Percentiles rank a stretch among this genome's conserved stretches.
These are phyloP conservation scores for Pseudomyrmex sp. DNA, from an alignment of 1,140 invertebrate genomes.

Conservation along the genomic window DNA sequence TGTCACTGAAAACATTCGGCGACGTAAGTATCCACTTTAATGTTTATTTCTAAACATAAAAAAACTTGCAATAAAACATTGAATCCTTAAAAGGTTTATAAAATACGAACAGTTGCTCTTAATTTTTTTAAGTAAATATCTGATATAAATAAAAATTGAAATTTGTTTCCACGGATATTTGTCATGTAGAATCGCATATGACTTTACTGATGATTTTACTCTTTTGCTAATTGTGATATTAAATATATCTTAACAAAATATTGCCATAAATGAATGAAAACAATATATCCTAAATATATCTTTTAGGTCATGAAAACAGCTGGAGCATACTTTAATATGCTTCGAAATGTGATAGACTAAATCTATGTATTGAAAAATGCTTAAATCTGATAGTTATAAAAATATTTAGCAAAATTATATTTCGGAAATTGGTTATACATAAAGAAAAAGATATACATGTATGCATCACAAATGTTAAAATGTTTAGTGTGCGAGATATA, in stretches of 20 bases:
- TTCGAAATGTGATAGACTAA: constrained; percentile 65
- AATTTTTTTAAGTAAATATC: too few relatives aligned
- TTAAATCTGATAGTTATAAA: too few relatives aligned
- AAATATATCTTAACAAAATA: too few relatives aligned
- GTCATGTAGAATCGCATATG: too few relatives aligned
- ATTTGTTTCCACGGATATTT: too few relatives aligned
- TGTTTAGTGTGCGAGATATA: background rate
- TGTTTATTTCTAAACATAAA: background rate
- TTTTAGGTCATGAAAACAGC: constrained; percentile 67
- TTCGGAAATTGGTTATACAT: background rate
- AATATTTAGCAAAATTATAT: background rate
- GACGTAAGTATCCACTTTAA: constrained; percentile 57
- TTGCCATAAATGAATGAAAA: too few relatives aligned
- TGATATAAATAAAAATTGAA: too few relatives aligned
- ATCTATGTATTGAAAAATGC: too few relatives aligned
- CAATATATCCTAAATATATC: background rate
- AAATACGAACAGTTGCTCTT: background rate
- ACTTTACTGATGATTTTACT: too few relatives aligned
- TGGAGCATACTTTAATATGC: constrained; percentile 69
- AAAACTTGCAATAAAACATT: background rate
- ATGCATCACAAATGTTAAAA: background rate
- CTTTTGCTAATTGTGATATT: too few relatives aligned
- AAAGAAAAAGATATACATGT: too few relatives aligned
- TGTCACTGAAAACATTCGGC: constrained; percentile 70
- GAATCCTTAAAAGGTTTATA: background rate